Evolutionary conservation across 2,113 vertebrate species (phyloP).

Genomic region (Ctenodactylus gundi): DNA sequence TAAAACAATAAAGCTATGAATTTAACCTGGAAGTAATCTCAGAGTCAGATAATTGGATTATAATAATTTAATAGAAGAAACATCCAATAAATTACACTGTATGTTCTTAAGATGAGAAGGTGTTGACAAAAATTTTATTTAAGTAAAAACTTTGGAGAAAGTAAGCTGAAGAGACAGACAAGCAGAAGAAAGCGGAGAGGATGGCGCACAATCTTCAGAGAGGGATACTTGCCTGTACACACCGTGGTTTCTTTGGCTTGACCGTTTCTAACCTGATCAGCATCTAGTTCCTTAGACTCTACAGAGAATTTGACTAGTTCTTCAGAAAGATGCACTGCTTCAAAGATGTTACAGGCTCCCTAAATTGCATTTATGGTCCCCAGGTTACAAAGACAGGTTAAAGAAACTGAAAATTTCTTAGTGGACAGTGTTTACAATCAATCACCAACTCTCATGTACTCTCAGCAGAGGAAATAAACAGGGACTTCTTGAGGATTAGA

Average conservation of each 20-base stretch:
- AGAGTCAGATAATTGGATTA: neutral
- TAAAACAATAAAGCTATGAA: neutral
- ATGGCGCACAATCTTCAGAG: neutral
- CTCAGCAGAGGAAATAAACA: neutral
- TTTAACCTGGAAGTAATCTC: neutral
- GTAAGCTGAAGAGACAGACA: neutral
- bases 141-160: neutral
- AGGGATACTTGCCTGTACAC: neutral
- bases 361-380: neutral
- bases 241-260: neutral
- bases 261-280: neutral
- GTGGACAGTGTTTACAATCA: neutral
- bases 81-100: neutral
- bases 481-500: neutral
- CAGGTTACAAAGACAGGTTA: neutral
- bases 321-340: conserved; percentile 27
- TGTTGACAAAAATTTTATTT: neutral
- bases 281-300: neutral
- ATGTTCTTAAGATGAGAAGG: neutral
- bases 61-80: neutral
- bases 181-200: neutral
- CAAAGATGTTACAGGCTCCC: neutral
- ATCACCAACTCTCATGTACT: neutral
- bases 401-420: neutral
- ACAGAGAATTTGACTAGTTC: neutral